phyloP scores from a whole-genome alignment of 2,113 vertebrate genomes.

The Tylochromis polylepis region DNA sequence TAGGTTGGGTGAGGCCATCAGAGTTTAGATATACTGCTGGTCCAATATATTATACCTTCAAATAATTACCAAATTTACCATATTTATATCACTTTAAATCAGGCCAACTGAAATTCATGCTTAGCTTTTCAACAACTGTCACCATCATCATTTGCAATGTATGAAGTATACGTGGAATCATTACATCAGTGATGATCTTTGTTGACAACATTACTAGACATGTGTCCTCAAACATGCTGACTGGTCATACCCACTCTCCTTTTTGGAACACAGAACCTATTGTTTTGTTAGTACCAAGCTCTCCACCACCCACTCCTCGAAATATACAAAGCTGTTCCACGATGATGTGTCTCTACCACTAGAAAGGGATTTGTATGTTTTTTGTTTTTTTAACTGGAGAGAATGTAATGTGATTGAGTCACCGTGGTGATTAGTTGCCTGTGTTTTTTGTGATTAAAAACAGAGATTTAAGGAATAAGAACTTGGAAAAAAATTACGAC shows the following conservation, averaged over 20 bases:
- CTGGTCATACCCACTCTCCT: neutral
- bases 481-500: neutral
- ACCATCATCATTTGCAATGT: neutral
- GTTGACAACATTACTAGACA: neutral
- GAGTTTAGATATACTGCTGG: neutral
- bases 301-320: slow-evolving; percentile 19
- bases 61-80: neutral
- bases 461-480: neutral
- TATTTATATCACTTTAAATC: neutral
- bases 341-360: neutral
- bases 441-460: slow-evolving; percentile 5
- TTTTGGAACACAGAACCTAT: slow-evolving; percentile 39
- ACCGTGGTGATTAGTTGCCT: neutral
- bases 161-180: neutral
- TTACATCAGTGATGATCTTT: neutral
- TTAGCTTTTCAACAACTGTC: neutral
- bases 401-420: slow-evolving; percentile 1
- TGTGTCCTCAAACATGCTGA: neutral
- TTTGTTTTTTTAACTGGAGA: neutral
- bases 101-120: neutral
- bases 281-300: slow-evolving; percentile 44
- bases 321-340: slow-evolving; percentile 36
- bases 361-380: neutral
- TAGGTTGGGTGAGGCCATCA: neutral
- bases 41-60: neutral